These are phyloP conservation scores for Pyrocephalus nanus DNA, from an alignment of 2,797 vertebrate genomes.

Conservation along the genomic window DNA sequence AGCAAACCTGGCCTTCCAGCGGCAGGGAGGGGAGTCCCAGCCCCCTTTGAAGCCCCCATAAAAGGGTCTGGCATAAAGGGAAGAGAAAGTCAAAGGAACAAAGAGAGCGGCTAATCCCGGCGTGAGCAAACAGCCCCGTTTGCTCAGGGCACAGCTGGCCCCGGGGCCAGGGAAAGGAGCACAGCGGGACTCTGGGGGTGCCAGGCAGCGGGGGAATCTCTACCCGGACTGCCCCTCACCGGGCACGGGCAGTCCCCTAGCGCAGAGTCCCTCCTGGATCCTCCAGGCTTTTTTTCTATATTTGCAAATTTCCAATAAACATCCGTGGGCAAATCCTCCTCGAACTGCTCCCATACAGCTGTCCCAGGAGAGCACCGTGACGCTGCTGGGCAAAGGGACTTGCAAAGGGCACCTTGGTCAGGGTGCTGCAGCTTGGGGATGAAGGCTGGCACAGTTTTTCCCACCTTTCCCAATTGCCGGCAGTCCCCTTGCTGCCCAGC, in stretches of 20 bases:
- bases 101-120: slow-evolving; percentile 51
- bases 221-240: neutral
- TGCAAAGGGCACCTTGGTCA: neutral
- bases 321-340: neutral
- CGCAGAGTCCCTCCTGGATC: neutral
- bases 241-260: neutral
- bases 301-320: slow-evolving; percentile 33
- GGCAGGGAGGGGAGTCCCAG: neutral
- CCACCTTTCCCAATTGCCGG: neutral
- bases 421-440: neutral
- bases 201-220: neutral
- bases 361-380: fast-evolving
- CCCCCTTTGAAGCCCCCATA: slow-evolving; percentile 65
- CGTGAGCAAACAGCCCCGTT: slow-evolving; percentile 62
- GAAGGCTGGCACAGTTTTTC: neutral
- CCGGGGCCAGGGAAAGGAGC: slow-evolving; percentile 13
- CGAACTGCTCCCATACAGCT: neutral
- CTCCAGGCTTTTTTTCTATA: neutral
- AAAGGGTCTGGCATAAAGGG: slow-evolving; percentile 42
- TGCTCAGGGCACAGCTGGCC: slow-evolving; percentile 62
- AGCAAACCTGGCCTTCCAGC: slow-evolving; percentile 9
- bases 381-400: neutral
- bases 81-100: slow-evolving; percentile 71
- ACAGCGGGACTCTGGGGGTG: slow-evolving; percentile 4
- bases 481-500: neutral